Conservation (phyloP, 2,888 invertebrate species). For the Ecdyonurus torrentis region DNA sequence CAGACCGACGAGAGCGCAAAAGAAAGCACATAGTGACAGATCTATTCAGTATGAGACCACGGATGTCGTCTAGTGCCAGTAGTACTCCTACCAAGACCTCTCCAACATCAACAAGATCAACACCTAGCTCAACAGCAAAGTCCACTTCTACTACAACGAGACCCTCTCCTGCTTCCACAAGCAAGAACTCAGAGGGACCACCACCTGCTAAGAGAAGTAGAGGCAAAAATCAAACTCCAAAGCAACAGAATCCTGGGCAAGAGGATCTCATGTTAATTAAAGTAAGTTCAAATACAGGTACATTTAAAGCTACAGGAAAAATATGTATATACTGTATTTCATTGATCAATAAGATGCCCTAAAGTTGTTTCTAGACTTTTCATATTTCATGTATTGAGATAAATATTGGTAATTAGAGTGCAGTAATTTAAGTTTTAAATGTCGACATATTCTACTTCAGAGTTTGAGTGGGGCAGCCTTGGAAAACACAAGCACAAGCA, state of each 20-base stretch:
- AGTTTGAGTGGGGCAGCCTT: too few species aligned
- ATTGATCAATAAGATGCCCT: too few species aligned
- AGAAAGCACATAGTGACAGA: constrained; percentile 50
- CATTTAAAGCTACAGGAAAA: too few species aligned
- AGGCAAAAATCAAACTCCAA: neutral
- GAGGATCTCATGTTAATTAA: neutral
- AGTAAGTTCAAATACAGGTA: too few species aligned
- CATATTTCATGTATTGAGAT: too few species aligned
- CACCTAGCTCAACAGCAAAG: neutral
- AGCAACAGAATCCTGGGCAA: neutral
- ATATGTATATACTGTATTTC: too few species aligned
- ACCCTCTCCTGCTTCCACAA: neutral
- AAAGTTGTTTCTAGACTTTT: too few species aligned
- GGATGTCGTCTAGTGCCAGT: neutral
- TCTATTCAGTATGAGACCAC: constrained; percentile 30
- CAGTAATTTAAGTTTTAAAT: too few species aligned
- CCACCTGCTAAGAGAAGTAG: neutral
- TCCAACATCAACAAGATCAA: neutral
- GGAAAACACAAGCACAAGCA: too few species aligned
- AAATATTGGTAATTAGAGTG: too few species aligned
- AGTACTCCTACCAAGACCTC: neutral
- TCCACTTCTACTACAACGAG: neutral
- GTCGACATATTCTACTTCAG: too few species aligned
- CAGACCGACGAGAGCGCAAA: constrained; percentile 51
- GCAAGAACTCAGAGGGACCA: neutral